A percentile compares a stretch with the other conserved stretches of the same genome.
phyloP scores from a whole-genome alignment of 2,113 vertebrate species.

The Dipodomys stephensi region DNA sequence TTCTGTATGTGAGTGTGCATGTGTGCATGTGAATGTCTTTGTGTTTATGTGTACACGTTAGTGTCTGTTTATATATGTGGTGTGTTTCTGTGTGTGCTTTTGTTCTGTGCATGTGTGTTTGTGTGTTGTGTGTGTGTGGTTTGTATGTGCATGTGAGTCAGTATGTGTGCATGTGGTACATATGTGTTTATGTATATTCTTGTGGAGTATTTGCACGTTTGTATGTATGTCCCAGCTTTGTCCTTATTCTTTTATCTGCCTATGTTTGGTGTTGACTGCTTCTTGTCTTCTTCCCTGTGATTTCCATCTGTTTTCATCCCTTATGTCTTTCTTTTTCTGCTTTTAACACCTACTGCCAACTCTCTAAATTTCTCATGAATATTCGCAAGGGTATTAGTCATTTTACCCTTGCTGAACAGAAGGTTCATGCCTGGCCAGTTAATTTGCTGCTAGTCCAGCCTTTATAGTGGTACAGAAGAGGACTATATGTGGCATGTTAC shows the following conservation, averaged over 20 bases:
- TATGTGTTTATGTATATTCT: too few relatives aligned
- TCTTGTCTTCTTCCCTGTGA: background rate
- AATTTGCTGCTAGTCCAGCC: background rate
- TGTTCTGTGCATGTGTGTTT: too few relatives aligned
- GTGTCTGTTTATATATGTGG: too few relatives aligned
- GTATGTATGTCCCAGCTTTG: background rate
- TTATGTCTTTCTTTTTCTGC: constrained; percentile 12
- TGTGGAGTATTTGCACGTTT: too few relatives aligned
- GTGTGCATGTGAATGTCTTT: too few relatives aligned
- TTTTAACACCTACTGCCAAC: constrained; percentile 11
- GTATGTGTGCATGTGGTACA: too few relatives aligned
- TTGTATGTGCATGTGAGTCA: too few relatives aligned
- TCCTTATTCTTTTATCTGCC: background rate
- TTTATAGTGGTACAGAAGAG: background rate
- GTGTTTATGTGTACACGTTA: too few relatives aligned
- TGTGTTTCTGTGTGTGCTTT: too few relatives aligned
- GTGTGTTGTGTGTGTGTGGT: too few relatives aligned
- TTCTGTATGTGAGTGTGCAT: too few relatives aligned
- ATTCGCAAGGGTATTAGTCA: background rate
- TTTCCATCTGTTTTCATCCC: background rate
- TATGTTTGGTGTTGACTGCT: background rate
- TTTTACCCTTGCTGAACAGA: constrained; percentile 38
- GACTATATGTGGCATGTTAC: background rate
- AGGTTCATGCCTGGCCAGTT: background rate
- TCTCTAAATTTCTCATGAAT: constrained; percentile 31